Evolutionary conservation across 1,140 invertebrate genomes (phyloP), one percentile per base, ranked within the genome.

Genomic region (Steinernema feltiae): DNA sequence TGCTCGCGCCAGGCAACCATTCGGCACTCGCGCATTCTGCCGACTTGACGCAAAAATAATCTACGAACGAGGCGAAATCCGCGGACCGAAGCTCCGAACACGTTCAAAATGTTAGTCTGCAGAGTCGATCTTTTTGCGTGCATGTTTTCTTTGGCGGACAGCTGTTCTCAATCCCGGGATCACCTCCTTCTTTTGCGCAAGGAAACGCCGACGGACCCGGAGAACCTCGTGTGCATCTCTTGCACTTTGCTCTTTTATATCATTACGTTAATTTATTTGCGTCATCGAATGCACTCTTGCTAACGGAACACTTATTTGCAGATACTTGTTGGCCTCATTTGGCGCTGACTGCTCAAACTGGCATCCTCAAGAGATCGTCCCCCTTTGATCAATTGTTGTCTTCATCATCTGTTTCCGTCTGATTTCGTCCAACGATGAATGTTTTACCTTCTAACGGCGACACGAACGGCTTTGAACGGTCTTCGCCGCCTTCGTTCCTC

Each of bases 71-170:
- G 35, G 7, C 35, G 35, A 41, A 41, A 41, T 18, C 7, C n/a
- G n/a, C n/a, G 35, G 35, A 18, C 35, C 53, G 24, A 63, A 63
- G 53, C 53, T 15, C 53, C 15, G 12, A 63, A 27, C 7, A 21
- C 53, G 53, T 27, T 27, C 53, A 27, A 27, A 63, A 27, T 63
- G 53, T n/a, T 15, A 21, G 53, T 63, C 15, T 27, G 53, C 15
- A 63, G 24, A 63, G n/a, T 63, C 53, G 53, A 63, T 63, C 53
- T 27, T 63, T 63, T 63, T 63, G 15, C 24, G 53, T 27, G 53
- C 24, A 21, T 27, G 53, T 27, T 15, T 63, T 63, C 53, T 63
- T 27, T n/a, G 12, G 53, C 53, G 53, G 53, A 63, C 53, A 63
- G 24, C 53, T 63, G 53, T 63, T 21, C 53, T 63, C 15, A 15